Evolutionary conservation across 2,888 invertebrate species (phyloP).

Genomic region (Deilephila elpenor): DNA sequence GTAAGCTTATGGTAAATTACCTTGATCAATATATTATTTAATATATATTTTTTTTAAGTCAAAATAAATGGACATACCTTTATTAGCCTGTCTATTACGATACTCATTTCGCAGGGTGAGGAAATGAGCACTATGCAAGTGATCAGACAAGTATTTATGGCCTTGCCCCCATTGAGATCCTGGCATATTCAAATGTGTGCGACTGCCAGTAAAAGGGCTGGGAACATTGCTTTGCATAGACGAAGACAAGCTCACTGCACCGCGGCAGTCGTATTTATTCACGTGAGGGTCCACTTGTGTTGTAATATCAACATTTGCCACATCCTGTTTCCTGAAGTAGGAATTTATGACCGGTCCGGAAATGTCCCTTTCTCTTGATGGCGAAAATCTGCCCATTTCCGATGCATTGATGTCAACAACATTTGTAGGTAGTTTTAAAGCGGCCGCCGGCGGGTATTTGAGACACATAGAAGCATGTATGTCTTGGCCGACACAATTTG

Average conservation of each 20-base stretch:
- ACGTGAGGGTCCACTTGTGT: conserved; percentile 83
- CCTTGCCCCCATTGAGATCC: conserved; percentile 89
- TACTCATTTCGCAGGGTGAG: conserved; percentile 82
- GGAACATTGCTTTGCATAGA: conserved; percentile 92
- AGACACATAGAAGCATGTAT: conserved; percentile 77
- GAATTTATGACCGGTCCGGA: conserved; percentile 85
- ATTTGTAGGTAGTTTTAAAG: conserved; percentile 85
- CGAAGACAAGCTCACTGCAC: conserved; percentile 87
- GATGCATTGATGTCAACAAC: conserved; percentile 86
- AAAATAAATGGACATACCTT: conserved; percentile 60
- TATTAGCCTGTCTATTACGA: conserved; percentile 55
- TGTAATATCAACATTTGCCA: conserved; percentile 65
- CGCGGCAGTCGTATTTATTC: conserved; percentile 88
- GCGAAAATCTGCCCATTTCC: conserved; percentile 87
- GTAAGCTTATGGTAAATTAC: background rate
- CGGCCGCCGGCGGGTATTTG: conserved; percentile 81
- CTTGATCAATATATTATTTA: background rate
- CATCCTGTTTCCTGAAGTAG: conserved; percentile 63
- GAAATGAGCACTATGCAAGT: conserved; percentile 88
- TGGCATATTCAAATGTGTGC: conserved; percentile 90
- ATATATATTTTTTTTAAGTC: no score
- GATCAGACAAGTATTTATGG: conserved; percentile 88
- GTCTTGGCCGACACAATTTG: conserved; percentile 58
- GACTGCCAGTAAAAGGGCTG: conserved; percentile 86
- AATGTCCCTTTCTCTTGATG: conserved; percentile 86